Base-by-base conservation (phyloP, 2,113 vertebrate genomes). In the Sturnira hondurensis region DNA sequence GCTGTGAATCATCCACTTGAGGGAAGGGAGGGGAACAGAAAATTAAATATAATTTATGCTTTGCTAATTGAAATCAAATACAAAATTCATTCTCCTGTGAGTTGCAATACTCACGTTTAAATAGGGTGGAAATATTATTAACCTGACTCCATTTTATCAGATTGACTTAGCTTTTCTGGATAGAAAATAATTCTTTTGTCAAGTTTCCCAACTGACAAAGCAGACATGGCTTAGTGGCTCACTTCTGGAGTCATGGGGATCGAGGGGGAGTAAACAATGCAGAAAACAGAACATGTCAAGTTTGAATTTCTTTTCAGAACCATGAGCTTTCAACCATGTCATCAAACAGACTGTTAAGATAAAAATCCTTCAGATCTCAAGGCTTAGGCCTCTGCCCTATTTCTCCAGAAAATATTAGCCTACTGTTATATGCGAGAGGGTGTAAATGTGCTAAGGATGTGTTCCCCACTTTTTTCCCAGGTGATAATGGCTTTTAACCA, bases 41-140 rank as follows among this genome's bases (percentile, higher is more conserved):
- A 98, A 98, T 98, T 97, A 98, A 98, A 98, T 95, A 97, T 98
- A 98, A 98, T 98, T 98, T 98, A 98, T 98, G 97, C 97, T 98
- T 97, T 98, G 97, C 96, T 98, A 98, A 98, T 98, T 98, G 98
- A 98, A 98, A 98, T 98, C 98, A 98, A 97, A 98, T 98, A 98
- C 96, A 98, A 98, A 98, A 98, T 96, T 98, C 97, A 98, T 95
- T 98, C 98, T 98, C 97, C 95, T n/a, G 38, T 94, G 97, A 96
- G 96, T 92, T 93, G 83, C 93, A 95, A 97, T 63, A 97, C 86
- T 97, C 96, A 95, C 47, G 78, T 97, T 97, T 97, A 96, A 98
- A 94, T 52, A 97, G 67, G 63, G 92, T 28, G 10, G 77, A 90
- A 78, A 41, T 47, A 58, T 92, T 93, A 95, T 96, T 94, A 98